Evolutionary conservation across 2,113 vertebrate genomes (phyloP).

Genomic region (Jacana jacana): DNA sequence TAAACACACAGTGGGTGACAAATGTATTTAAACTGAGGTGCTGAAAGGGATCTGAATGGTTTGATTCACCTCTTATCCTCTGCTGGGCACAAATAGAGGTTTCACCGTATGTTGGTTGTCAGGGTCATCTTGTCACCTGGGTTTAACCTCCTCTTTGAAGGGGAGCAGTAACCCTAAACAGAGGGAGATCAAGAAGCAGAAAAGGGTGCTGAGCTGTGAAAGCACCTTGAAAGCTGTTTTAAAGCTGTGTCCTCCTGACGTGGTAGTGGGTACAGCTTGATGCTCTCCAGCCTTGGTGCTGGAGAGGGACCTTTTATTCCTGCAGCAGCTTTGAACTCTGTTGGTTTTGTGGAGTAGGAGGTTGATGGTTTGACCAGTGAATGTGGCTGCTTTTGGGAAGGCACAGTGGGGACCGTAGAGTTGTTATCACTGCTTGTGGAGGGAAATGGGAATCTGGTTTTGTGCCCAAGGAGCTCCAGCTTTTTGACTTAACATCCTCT

Average conservation of each 20-base stretch:
- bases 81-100: background rate
- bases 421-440: background rate
- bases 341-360: background rate
- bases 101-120: background rate
- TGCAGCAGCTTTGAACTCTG: background rate
- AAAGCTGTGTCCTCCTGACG: background rate
- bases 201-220: background rate
- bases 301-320: background rate
- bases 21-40: background rate
- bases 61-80: background rate
- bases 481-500: background rate
- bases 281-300: rapidly evolving
- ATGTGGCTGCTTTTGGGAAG: background rate
- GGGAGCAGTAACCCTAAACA: background rate
- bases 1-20: too few relatives aligned
- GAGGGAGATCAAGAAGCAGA: background rate
- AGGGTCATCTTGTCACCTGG: background rate
- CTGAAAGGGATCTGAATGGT: background rate
- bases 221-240: background rate
- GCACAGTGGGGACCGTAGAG: rapidly evolving
- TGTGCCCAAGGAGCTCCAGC: too few relatives aligned
- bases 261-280: background rate
- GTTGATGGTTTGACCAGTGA: background rate
- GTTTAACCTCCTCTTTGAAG: background rate
- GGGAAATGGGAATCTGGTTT: background rate